These are phyloP conservation scores for Melierax canorus DNA, from an alignment of 2,113 vertebrate species.

Conservation along the genomic window DNA sequence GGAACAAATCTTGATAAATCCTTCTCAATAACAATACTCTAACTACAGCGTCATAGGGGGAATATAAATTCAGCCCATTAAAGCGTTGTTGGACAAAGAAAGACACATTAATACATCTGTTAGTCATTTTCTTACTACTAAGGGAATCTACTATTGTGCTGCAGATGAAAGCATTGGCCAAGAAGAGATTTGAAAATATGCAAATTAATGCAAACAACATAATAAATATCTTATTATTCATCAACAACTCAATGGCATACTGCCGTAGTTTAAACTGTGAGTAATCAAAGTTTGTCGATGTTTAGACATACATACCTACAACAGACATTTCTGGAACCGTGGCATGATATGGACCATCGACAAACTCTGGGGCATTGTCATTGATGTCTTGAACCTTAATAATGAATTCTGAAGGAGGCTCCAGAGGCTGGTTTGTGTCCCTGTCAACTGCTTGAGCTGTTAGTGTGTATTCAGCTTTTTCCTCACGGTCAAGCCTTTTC, in stretches of 20 bases:
- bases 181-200: slow-evolving; percentile 64
- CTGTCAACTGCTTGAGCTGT: slow-evolving; percentile 93
- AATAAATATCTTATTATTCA: slow-evolving; percentile 58
- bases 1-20: slow-evolving; percentile 76
- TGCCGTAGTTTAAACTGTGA: background rate
- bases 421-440: slow-evolving; percentile 88
- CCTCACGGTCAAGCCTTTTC: slow-evolving; percentile 96
- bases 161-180: slow-evolving; percentile 28
- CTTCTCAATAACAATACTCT: slow-evolving; percentile 57
- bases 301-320: slow-evolving; percentile 82
- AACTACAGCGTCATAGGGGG: slow-evolving; percentile 31
- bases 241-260: background rate
- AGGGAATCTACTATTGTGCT: slow-evolving; percentile 42
- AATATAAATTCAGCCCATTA: slow-evolving; percentile 68
- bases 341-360: slow-evolving; percentile 90
- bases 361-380: slow-evolving; percentile 96
- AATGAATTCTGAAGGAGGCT: slow-evolving; percentile 96
- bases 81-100: slow-evolving; percentile 52
- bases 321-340: slow-evolving; percentile 94
- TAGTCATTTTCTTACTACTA: slow-evolving; percentile 54
- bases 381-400: slow-evolving; percentile 99
- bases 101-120: slow-evolving; percentile 64
- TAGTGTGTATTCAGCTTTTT: slow-evolving; percentile 96
- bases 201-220: slow-evolving; percentile 66
- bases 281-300: background rate